Percentiles rank a stretch among this genome's conserved stretches.
Evolutionary conservation across 92 coral and sea anemone species (phyloP).

Genomic region (Zoanthus sociatus): DNA sequence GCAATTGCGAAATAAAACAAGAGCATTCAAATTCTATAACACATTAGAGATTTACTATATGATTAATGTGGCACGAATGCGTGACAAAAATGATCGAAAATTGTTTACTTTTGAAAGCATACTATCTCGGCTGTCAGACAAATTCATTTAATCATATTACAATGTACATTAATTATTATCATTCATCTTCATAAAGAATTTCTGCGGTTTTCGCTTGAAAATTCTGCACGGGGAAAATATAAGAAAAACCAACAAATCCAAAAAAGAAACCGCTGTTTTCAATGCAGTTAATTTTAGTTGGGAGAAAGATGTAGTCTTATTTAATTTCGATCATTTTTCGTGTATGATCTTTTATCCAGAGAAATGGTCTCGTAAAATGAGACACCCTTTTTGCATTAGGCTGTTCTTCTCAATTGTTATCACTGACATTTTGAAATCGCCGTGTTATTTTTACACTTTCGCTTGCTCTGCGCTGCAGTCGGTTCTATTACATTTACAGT

Average conservation of each 20-base stretch:
- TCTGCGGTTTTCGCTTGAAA: conserved; percentile 3
- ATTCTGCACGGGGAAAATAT: conserved; percentile 27
- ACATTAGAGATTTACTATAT: no score
- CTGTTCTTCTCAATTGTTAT: conserved; percentile 36
- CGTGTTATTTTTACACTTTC: conserved; percentile 14
- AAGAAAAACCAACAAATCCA: not conserved
- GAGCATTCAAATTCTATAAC: no score
- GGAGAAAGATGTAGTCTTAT: not conserved
- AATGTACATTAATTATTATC: conserved; percentile 25
- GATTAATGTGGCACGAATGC: not conserved
- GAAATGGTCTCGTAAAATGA: conserved; percentile 24
- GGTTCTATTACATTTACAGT: not conserved
- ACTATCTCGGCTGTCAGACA: conserved; percentile 27
- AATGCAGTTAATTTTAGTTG: not conserved
- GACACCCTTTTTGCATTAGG: not conserved
- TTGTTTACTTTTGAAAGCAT: not conserved
- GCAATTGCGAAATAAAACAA: no score
- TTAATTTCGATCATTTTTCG: not conserved
- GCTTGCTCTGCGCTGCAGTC: not conserved
- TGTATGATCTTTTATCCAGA: conserved; percentile 25
- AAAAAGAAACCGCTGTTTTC: not conserved
- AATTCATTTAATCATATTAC: conserved; percentile 8
- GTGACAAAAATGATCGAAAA: conserved; percentile 5
- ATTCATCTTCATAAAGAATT: conserved; percentile 19
- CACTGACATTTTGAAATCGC: conserved; percentile 7